phyloP scores from a whole-genome alignment of 1,140 invertebrate genomes.

The Zelostemma sp. region DNA sequence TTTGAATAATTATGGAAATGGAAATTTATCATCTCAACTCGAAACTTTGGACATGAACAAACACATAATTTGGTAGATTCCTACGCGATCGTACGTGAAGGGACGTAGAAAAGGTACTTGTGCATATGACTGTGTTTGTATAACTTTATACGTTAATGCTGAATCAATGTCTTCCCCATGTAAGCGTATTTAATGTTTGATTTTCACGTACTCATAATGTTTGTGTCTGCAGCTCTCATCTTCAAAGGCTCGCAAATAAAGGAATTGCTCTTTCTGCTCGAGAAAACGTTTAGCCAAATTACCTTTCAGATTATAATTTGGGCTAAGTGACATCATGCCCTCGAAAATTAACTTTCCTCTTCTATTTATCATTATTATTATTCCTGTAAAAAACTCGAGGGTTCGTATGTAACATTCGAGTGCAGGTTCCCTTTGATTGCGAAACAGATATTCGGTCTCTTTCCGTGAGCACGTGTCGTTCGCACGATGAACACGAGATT shows the following conservation, averaged over 20 bases:
- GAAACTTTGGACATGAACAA: too few species aligned
- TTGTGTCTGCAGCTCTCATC: conserved; percentile 23
- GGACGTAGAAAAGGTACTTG: conserved; percentile 22
- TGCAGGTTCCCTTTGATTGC: conserved; percentile 27
- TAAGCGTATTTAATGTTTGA: conserved; percentile 15
- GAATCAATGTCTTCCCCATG: conserved; percentile 26
- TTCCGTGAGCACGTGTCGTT: conserved; percentile 25
- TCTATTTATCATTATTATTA: conserved; percentile 19
- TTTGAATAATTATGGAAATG: neutral
- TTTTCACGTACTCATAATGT: conserved; percentile 18
- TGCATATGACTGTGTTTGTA: conserved; percentile 16
- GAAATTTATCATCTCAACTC: too few species aligned
- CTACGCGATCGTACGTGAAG: conserved; percentile 8
- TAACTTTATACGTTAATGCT: conserved; percentile 21
- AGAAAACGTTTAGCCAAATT: conserved; percentile 52
- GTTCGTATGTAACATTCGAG: conserved; percentile 38
- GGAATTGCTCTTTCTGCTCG: conserved; percentile 55
- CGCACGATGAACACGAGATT: conserved; percentile 23
- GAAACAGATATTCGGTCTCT: conserved; percentile 18
- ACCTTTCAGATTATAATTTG: conserved; percentile 54
- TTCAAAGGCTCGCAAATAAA: conserved; percentile 52
- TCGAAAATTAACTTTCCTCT: conserved; percentile 25
- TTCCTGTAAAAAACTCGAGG: conserved; percentile 20
- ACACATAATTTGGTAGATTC: neutral
- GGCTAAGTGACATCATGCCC: conserved; percentile 37